Conservation (phyloP, 2,113 vertebrate genomes). For the Atractosteus spatula region DNA sequence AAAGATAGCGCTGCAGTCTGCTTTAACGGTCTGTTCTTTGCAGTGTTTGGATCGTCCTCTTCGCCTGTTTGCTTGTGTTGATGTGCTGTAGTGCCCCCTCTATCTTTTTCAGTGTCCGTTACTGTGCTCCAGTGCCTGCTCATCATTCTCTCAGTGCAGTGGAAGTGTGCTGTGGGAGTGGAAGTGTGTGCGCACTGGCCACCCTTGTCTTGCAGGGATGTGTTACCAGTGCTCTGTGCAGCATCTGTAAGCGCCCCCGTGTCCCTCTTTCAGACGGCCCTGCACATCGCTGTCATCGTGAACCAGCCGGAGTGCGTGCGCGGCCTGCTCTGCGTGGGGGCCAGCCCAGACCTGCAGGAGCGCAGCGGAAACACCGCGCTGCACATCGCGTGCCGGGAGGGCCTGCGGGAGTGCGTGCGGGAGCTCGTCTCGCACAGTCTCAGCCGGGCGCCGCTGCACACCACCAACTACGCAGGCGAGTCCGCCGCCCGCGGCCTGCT, state of each 20-base stretch:
- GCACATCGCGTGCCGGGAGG: slow-evolving; percentile 66
- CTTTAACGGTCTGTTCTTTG: too few species aligned
- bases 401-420: slow-evolving; percentile 41
- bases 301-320: slow-evolving; percentile 50
- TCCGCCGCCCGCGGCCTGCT: accelerated
- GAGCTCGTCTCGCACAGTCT: slow-evolving; percentile 45
- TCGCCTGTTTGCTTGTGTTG: too few species aligned
- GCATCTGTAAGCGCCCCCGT: background rate
- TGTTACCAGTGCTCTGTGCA: background rate
- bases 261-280: slow-evolving; percentile 54
- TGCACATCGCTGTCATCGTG: slow-evolving; percentile 72
- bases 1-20: too few species aligned
- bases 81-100: background rate
- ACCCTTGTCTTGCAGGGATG: background rate
- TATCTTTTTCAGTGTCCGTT: background rate
- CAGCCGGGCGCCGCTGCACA: slow-evolving; percentile 48
- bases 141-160: background rate
- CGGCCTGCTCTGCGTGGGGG: slow-evolving; percentile 56
- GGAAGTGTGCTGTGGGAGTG: background rate
- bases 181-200: background rate
- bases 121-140: background rate
- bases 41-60: too few species aligned
- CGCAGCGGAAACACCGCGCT: slow-evolving; percentile 65
- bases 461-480: slow-evolving; percentile 65
- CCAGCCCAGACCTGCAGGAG: slow-evolving; percentile 52